Conservation (phyloP, 2,888 invertebrate genomes). For the Mayetiola destructor region DNA sequence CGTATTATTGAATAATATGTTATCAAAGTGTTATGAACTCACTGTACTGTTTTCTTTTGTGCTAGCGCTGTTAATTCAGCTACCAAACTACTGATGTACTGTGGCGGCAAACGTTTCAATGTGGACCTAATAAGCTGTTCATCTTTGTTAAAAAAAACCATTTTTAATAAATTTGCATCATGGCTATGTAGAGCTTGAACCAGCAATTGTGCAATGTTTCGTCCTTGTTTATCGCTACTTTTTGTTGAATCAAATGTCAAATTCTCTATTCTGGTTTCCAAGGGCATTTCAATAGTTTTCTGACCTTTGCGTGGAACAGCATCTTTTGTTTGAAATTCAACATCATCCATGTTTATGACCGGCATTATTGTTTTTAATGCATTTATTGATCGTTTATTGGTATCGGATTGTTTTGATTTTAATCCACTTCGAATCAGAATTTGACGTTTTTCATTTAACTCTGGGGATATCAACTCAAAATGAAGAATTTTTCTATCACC, state of each 20-base stretch:
- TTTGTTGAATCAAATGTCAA: constrained; percentile 44
- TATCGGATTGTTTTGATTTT: constrained; percentile 18
- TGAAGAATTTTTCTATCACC: constrained; percentile 41
- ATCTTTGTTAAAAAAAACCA: constrained; percentile 54
- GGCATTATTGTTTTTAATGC: constrained; percentile 26
- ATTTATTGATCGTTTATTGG: constrained; percentile 13
- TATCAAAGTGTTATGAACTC: constrained; percentile 33
- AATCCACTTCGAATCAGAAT: constrained; percentile 31
- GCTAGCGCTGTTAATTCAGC: constrained; percentile 56
- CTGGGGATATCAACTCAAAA: constrained; percentile 46
- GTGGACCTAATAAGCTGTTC: constrained; percentile 56
- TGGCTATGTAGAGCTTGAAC: constrained; percentile 77
- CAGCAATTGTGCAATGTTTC: constrained; percentile 66
- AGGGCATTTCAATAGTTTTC: constrained; percentile 38
- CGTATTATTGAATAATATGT: neutral
- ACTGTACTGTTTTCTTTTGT: constrained; percentile 53
- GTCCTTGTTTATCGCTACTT: constrained; percentile 41
- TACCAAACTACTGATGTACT: constrained; percentile 55
- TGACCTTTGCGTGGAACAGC: constrained; percentile 25
- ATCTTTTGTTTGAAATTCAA: constrained; percentile 27
- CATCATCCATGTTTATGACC: constrained; percentile 23
- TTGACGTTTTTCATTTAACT: constrained; percentile 40
- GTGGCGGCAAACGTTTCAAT: constrained; percentile 57
- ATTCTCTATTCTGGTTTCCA: constrained; percentile 72
- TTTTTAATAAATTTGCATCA: constrained; percentile 57